phyloP scores from a whole-genome alignment of 2,113 vertebrate species.

The Aphelocoma coerulescens region DNA sequence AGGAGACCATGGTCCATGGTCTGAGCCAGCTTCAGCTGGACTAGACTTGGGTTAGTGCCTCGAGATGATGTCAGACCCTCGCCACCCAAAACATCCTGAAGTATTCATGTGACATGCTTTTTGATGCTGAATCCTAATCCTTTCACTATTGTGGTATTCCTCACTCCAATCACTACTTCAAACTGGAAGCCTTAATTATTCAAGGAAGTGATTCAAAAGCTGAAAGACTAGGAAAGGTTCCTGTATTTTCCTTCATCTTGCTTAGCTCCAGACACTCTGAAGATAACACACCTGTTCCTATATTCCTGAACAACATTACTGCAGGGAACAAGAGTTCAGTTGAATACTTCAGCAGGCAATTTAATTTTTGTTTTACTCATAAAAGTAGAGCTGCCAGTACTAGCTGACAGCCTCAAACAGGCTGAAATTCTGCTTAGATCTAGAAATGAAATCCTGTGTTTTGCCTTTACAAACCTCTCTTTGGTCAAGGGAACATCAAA shows the following conservation, averaged over 20 bases:
- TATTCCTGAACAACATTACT: neutral
- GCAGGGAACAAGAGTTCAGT: neutral
- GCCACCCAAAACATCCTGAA: neutral
- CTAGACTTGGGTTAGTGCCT: neutral
- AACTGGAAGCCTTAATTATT: neutral
- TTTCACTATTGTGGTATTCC: neutral
- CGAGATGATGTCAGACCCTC: neutral
- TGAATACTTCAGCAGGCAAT: neutral
- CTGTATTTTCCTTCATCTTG: neutral
- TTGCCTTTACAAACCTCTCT: neutral
- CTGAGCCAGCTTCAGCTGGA: neutral
- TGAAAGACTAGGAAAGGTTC: neutral
- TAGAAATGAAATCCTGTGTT: neutral
- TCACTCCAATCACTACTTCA: neutral
- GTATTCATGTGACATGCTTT: neutral
- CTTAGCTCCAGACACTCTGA: neutral
- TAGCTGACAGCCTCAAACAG: neutral
- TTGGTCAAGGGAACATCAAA: neutral
- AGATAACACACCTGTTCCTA: fast-evolving
- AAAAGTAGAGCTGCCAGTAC: neutral
- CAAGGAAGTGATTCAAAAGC: neutral
- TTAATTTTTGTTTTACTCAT: neutral
- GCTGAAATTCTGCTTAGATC: neutral
- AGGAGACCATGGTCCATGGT: neutral
- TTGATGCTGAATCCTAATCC: neutral